Evolutionary conservation across 2,113 vertebrate genomes (phyloP), one percentile per base, ranked within the genome.

Genomic region (Triplophysa tibetana): DNA sequence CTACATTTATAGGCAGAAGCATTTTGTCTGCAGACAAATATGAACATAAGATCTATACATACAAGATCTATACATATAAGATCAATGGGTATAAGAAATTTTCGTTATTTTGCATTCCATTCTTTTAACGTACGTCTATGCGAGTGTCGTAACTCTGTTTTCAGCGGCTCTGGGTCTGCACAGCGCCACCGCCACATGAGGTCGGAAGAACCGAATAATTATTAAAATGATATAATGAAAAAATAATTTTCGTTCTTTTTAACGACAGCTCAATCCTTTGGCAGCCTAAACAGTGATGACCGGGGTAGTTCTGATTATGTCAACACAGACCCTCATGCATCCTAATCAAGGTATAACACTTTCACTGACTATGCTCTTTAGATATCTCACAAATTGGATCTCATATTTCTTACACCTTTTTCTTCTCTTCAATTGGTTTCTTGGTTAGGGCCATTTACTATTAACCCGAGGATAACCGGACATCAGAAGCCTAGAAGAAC

Each of bases 281-380:
- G 7, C n/a, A 81, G 83, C 72, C 1, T 9, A 13, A 81, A 65
- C 83, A 84, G 83, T 75, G 78, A 84, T 8, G 74, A n/a, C 1
- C 73, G 41, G 26, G 82, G 29, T 10, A 81, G 58, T 48, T 79
- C 69, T 16, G 83, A 84, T 43, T 84, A 84, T 12, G 83, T 84
- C 56, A 84, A 84, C 11, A 81, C 80, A 43, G 33, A 21, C 13
- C 56, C 38, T 19, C 50, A 76, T 4, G n/a, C 0, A 48, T 24
- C 24, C 50, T 54, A 67, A 68, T 17, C 9, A 64, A 54, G 41
- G 79, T 84, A 70, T 9, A 13, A n/a, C 0, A 45, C 56, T 26
- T 26, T 56, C 38, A 29, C 19, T 23, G 12, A 9, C 21, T 52
- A 52, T 19, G 2, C 3, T 45, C 5, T 23, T 6, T 6, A 19